Evolutionary conservation across 2,888 invertebrate species (phyloP).

Genomic region (Tipula unca): DNA sequence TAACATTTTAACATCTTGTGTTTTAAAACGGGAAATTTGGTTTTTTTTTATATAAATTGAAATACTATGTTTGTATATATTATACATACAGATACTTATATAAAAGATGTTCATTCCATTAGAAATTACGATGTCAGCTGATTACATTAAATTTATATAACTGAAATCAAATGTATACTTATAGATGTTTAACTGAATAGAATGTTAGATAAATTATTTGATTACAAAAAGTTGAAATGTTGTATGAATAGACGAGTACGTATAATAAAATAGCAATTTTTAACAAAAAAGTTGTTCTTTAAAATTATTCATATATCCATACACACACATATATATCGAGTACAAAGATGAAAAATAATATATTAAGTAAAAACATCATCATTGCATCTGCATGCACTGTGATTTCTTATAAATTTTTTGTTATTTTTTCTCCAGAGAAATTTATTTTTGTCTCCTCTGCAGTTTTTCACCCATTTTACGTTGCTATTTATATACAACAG

Average conservation of each 20-base stretch:
- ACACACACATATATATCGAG: background rate
- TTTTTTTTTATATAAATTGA: background rate
- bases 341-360: background rate
- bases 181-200: background rate
- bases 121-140: background rate
- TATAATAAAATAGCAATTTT: background rate
- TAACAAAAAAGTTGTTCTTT: background rate
- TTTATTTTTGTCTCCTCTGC: background rate
- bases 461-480: background rate
- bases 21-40: background rate
- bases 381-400: background rate
- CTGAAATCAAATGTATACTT: background rate
- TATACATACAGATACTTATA: background rate
- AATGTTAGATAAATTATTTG: background rate
- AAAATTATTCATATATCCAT: background rate
- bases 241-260: background rate
- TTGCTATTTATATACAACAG: background rate
- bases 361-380: background rate
- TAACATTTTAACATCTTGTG: background rate
- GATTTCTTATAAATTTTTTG: background rate
- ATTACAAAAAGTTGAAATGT: background rate
- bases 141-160: background rate
- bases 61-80: background rate
- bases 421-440: background rate
- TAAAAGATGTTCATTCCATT: background rate